Base-by-base conservation (phyloP, 2,113 vertebrate species). In the Plectropomus leopardus region DNA sequence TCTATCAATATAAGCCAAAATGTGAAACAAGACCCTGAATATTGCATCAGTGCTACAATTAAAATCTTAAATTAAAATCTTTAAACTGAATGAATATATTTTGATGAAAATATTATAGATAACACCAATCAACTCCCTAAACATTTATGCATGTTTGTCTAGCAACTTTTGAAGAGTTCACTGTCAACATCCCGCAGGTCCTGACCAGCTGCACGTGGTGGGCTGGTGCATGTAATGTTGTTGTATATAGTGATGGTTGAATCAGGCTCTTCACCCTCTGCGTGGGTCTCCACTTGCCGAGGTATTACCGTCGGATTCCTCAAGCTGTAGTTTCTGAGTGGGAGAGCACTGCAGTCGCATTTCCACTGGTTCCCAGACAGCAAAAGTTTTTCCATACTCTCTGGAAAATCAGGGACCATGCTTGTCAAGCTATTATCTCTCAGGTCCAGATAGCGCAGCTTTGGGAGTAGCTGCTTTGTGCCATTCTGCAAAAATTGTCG, bases 201-300 rank as follows among this genome's bases (percentile, higher is more conserved):
- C 10, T 96, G 93, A 74, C 97, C 97, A 0, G 85, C 86, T 36
- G 96, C 15, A 0, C 75, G 80, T 0, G 91, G 87, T 0, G 98
- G 98, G 34, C 94, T 92, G 42, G 82, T 92, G 58, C 98, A 99
- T 55, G 97, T 98, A 86, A 99, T 96, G 74, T 98, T 99, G 92
- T 99, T 99, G 91, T 96, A 96, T 51, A 96, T 93, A 34, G 96
- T 96, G 34, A 94, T 40, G 0, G 96, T 95, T 0, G 87, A 50
- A 3, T 96, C 96, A 50, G 90, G 72, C 51, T 98, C 96, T 0
- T 98, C 97, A 0, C 95, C 95, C 66, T 98, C 98, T 0, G 92
- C 92, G 30, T 96, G 80, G 0, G 95, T 96, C 89, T 95, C 96
- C 24, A 97, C 92, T 0, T 95, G 95, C 44, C 97, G 96, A 0